phyloP scores from a whole-genome alignment of 2,113 vertebrate genomes.

The Opisthocomus hoazin region DNA sequence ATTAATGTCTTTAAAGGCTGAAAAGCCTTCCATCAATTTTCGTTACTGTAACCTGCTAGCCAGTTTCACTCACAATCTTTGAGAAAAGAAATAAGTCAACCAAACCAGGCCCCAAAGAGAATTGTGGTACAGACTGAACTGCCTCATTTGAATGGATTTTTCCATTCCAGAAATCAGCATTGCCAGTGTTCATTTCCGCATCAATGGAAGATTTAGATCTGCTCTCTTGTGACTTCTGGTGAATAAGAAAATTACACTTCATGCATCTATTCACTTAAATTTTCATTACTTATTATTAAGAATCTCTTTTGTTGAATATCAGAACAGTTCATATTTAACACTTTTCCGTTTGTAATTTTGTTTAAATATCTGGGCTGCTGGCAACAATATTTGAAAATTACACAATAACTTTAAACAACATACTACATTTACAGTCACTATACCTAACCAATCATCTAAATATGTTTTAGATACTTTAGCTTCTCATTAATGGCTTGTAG shows the following conservation, averaged over 20 bases:
- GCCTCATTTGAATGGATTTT: neutral
- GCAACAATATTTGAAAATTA: neutral
- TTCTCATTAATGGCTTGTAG: neutral
- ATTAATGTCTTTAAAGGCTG: neutral
- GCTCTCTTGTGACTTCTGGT: neutral
- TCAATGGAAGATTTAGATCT: neutral
- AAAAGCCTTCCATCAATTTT: neutral
- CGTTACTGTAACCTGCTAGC: neutral
- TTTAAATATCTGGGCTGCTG: neutral
- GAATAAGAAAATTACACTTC: neutral
- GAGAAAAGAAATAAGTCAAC: neutral
- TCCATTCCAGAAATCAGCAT: neutral
- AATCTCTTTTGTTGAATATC: neutral
- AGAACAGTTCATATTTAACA: neutral
- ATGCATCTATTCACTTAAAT: neutral
- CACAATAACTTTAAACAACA: neutral
- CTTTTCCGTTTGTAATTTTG: neutral
- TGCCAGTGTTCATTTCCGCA: neutral
- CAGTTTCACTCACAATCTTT: neutral
- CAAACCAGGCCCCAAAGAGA: neutral
- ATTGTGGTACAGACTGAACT: neutral
- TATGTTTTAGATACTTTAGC: neutral
- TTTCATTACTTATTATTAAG: neutral
- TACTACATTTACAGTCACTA: neutral
- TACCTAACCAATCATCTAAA: neutral